A percentile compares a stretch with the other conserved stretches of the same genome.
Evolutionary conservation across 2,797 vertebrate genomes (phyloP).

Genomic region (Typhlichthys subterraneus): DNA sequence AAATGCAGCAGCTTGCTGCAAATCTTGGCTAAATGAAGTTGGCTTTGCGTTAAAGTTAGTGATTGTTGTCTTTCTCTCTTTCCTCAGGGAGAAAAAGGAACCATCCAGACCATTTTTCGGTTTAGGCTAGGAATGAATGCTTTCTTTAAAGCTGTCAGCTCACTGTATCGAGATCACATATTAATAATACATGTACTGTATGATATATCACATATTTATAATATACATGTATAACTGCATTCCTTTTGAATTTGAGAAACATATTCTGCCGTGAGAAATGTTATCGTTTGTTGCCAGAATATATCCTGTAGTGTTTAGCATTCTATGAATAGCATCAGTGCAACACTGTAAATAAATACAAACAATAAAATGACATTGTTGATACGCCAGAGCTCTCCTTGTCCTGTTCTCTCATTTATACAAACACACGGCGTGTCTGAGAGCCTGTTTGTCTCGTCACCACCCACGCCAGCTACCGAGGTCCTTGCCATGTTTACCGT

Average conservation of each 20-base stretch:
- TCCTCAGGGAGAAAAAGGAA: constrained; percentile 56
- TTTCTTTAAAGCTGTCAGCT: constrained; percentile 11
- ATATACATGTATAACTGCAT: constrained; percentile 6
- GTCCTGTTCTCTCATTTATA: constrained; percentile 20
- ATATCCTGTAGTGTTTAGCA: not conserved
- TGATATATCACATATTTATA: constrained; percentile 16
- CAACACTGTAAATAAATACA: constrained; percentile 31
- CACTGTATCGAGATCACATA: constrained; percentile 33
- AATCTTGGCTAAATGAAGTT: not conserved
- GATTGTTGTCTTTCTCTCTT: not conserved
- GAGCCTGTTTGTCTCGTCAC: constrained; percentile 60
- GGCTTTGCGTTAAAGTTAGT: not conserved
- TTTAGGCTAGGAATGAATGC: not conserved
- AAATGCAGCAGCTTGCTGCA: too few relatives aligned
- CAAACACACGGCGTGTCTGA: constrained; percentile 36
- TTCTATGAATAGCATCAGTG: constrained; percentile 9
- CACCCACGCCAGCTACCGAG: constrained; percentile 69
- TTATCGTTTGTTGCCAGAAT: constrained; percentile 20
- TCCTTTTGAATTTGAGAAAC: constrained; percentile 14
- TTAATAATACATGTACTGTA: constrained; percentile 17
- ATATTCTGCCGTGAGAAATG: constrained; percentile 36
- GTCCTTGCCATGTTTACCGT: constrained; percentile 60
- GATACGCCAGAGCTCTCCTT: not conserved
- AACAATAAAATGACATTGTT: constrained; percentile 52
- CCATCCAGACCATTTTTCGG: constrained; percentile 56